phyloP scores from a whole-genome alignment of 2,888 invertebrate genomes.

The Platypus cylindrus region DNA sequence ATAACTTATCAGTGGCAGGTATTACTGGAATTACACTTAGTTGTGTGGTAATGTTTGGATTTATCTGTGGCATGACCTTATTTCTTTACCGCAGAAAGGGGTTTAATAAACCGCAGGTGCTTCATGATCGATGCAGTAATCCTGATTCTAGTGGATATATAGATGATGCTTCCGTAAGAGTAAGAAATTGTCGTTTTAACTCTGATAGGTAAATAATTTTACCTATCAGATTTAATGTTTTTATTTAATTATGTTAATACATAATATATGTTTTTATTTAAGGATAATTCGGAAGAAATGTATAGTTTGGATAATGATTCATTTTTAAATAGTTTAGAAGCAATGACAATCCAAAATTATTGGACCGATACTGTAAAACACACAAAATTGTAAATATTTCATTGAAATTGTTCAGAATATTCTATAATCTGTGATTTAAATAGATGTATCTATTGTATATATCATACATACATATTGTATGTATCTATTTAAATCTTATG shows the following conservation, averaged over 20 bases:
- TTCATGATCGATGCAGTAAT: constrained; percentile 71
- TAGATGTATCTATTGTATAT: too few species aligned
- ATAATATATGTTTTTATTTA: constrained; percentile 28
- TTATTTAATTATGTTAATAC: background rate
- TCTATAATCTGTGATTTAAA: constrained; percentile 36
- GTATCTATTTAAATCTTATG: too few species aligned
- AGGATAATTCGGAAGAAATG: constrained; percentile 92
- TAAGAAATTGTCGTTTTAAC: constrained; percentile 36
- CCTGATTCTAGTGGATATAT: constrained; percentile 79
- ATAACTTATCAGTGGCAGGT: constrained; percentile 30
- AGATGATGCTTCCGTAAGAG: constrained; percentile 75
- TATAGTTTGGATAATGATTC: constrained; percentile 90
- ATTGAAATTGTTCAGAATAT: constrained; percentile 23
- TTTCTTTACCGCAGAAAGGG: constrained; percentile 58
- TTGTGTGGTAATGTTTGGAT: constrained; percentile 48
- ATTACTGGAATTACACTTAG: constrained; percentile 60
- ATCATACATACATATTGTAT: too few species aligned
- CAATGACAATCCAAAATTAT: constrained; percentile 88
- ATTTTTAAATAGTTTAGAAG: constrained; percentile 83
- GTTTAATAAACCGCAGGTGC: constrained; percentile 70
- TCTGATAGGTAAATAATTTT: background rate
- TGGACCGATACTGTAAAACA: constrained; percentile 88
- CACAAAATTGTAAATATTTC: constrained; percentile 56
- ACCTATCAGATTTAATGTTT: background rate
- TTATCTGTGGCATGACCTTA: constrained; percentile 53